Evolutionary conservation across 1,140 invertebrate species (phyloP), one percentile per base, ranked within the genome.

Genomic region (Eubasilissa regina): DNA sequence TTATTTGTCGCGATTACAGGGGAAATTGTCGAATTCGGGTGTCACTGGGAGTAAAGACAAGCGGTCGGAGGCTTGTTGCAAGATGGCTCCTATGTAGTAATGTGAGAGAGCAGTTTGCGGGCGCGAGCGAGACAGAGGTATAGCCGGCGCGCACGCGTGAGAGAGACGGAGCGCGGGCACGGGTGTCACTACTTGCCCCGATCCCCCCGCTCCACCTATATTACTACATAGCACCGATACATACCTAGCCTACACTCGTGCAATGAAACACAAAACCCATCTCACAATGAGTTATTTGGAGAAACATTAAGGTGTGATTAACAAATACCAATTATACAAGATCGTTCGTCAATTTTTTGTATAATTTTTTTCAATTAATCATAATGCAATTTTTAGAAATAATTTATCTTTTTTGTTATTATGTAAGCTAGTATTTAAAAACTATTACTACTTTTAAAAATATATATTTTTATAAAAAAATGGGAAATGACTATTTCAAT

Each of bases 71-170:
- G 75, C 75, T 76, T 56, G 75, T 43, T 77, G 75, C 75, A 77
- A 77, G 75, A 77, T 77, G 75, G 75, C 75, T 77, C 75, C 75
- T 68, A 64, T 75, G 73, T 76, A 76, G 44, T 77, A 77, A 77
- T 70, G 51, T 76, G 75, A 66, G 75, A 77, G 75, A 68, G 75
- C 45, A 35, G 47, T 25, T 51, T 17, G 75, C 47, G 55, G 55
- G 10, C 13, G 70, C 35, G 53, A 58, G 47, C 47, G 68, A 73
- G 35, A 11, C 13, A 44, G 15, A 4, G 11, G 66, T 4, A 35
- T 35, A 35, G 25, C 25, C 25, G 25, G 6, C 6, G 25, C 64
- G 44, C 17, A 44, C 48, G 68, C 53, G 72, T 75, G 72, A 51
- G 53, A 75, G 55, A 44, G 55, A 7, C 15, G 64, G 43, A 15